These are phyloP conservation scores for Oenanthe melanoleuca DNA, from an alignment of 2,113 vertebrate species.

Conservation along the genomic window DNA sequence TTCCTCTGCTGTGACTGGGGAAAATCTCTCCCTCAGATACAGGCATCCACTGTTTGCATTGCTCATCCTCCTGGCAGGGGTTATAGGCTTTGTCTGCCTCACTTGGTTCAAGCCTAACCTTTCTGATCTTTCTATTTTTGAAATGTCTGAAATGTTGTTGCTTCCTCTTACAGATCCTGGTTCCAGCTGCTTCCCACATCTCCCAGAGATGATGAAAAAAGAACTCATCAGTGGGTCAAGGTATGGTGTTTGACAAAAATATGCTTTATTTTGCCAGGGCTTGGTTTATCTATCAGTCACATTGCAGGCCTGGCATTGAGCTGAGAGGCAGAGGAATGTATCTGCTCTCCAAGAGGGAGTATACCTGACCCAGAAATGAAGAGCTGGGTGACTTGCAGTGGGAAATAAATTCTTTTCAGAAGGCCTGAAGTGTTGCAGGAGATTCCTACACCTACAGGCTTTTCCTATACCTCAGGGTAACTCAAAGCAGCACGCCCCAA, in stretches of 20 bases:
- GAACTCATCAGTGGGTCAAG: background rate
- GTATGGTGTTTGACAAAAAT: background rate
- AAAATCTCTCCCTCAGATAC: background rate
- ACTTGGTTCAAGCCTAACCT: background rate
- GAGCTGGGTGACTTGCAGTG: background rate
- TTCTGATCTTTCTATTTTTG: conserved; percentile 12
- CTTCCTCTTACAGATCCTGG: background rate
- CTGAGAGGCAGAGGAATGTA: background rate
- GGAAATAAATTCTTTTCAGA: background rate
- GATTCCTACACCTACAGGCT: background rate
- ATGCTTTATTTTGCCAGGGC: background rate
- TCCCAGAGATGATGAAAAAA: background rate
- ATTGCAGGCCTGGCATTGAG: background rate
- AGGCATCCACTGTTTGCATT: background rate
- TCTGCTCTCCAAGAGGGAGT: background rate
- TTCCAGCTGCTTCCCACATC: background rate
- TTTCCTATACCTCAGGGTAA: background rate
- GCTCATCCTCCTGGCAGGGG: background rate
- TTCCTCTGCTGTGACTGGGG: background rate
- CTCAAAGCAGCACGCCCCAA: background rate
- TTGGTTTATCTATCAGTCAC: background rate
- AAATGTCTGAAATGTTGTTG: background rate
- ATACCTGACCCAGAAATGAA: background rate
- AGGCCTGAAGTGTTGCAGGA: background rate
- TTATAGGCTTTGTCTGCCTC: background rate